Base-by-base conservation (phyloP, 2,797 vertebrate genomes). In the Acipenser oxyrinchus region DNA sequence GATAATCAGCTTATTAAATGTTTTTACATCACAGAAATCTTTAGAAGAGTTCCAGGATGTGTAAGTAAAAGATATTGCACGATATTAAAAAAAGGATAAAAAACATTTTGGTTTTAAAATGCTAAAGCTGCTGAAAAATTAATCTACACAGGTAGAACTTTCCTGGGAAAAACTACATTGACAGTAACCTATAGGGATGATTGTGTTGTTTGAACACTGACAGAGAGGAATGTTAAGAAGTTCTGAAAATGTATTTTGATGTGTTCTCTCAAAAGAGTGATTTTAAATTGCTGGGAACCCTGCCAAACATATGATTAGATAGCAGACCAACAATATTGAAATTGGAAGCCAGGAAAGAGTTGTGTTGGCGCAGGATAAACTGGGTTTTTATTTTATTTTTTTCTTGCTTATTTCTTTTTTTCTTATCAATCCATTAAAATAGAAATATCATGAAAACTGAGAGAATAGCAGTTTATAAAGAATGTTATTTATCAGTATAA, bases 1-100 rank as follows among this genome's bases (percentile, higher is more conserved):
- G 96, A 99, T 99, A 85, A 99, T 99, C 92, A 98, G 95, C 91
- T 95, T 99, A 93, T 93, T 99, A 96, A 99, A 99, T 80, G 97
- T 99, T 82, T 99, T 97, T 92, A 98, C 96, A 69, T 94, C 94
- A 81, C 97, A 99, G 87, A 99, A 98, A 89, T 97, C 95, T 74
- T 90, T 98, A 90, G 96, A 99, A 81, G 96, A 99, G 72, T 99
- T 99, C 77, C 96, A 99, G 81, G 96, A 99, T 87, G 96, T 99
- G 97, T 99, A 90, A 99, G 97, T 93, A 87, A 76, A 51, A 55
- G 6, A 8, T 6, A 8, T 53, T 12, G 50, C 37, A 65, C 8
- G 7, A 12, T 23, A 13, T 53, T 18, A 7, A 49, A 18, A 59
- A 49, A 37, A 59, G 8, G 6, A n/a, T 37, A 37, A 57, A 66